A percentile compares a stretch with the other conserved stretches of the same genome.
These are phyloP conservation scores for Enteromius argenteus DNA, from an alignment of 2,797 vertebrate genomes.

Conservation along the genomic window DNA sequence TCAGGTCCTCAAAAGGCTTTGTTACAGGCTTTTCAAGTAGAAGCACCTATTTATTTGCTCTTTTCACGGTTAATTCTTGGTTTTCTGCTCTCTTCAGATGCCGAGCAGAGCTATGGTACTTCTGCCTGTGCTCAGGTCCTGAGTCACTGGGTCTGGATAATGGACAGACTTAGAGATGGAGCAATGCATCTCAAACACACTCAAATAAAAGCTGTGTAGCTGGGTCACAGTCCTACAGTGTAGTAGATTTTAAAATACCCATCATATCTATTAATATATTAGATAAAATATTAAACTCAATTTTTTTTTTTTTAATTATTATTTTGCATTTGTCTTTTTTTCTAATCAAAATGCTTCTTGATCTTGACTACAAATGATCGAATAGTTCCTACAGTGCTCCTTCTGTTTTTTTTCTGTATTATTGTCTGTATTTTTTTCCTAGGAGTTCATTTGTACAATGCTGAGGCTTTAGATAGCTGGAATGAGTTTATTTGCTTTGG, in stretches of 20 bases:
- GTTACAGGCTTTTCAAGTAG: slow-evolving; percentile 92
- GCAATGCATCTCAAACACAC: neutral
- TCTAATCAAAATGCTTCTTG: too few relatives aligned
- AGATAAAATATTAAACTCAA: neutral
- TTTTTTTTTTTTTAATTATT: too few relatives aligned
- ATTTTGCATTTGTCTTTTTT: too few relatives aligned
- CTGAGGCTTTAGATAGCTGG: neutral
- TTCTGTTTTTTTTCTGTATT: too few relatives aligned
- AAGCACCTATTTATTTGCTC: slow-evolving; percentile 97
- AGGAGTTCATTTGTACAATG: neutral
- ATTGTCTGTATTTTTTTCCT: neutral
- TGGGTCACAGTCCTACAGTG: neutral
- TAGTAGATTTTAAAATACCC: neutral
- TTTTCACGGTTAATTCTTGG: slow-evolving; percentile 90
- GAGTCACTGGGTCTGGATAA: slow-evolving; percentile 83
- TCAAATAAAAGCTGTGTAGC: neutral
- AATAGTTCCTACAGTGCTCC: neutral
- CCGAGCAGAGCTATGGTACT: slow-evolving; percentile 84
- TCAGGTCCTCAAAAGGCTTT: slow-evolving; percentile 86
- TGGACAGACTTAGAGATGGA: slow-evolving; percentile 68
- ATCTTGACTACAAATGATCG: too few relatives aligned
- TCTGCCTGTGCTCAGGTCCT: slow-evolving; percentile 81
- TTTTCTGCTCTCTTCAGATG: slow-evolving; percentile 86
- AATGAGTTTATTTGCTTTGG: slow-evolving; percentile 4
- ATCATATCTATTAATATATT: neutral